Base-by-base conservation (phyloP, 2,797 vertebrate species). In the Scolopax rusticola region DNA sequence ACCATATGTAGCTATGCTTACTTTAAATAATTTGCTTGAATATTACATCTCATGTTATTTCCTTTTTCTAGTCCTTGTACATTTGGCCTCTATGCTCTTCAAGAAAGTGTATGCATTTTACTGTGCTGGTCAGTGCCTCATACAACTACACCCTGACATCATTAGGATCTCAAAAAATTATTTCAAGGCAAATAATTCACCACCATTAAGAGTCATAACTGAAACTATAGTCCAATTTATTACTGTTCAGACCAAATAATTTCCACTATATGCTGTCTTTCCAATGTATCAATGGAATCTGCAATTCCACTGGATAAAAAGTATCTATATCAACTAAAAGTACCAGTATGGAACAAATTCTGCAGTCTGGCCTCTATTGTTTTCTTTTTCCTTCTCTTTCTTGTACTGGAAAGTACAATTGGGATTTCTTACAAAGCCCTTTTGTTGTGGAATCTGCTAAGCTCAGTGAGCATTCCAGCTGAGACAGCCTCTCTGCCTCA, bases 391-490 rank as follows among this genome's bases (percentile, higher is more conserved):
- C 91, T 76, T 81, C 64, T 91, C 68, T 70, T 93, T 79, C 48
- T 87, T 81, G 12, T 64, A 61, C 41, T 50, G n/a, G 50, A 64
- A 94, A 86, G 88, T 69, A 95, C 23, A 69, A 51, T 74, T 79
- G 63, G 89, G 80, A 87, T 95, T 95, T 93, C 73, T 90, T 77
- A 68, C 73, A 86, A 94, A 87, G 47, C 57, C 84, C 60, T 96
- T 94, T 86, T 63, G 19, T 60, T 90, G 75, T 93, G 90, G 90
- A 94, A 94, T 81, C 48, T 65, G 85, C 85, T 90, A 71, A 92
- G 15, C 61, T 63, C 61, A 54, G 59, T 25, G 20, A 60, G 25
- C 41, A 87, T 94, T 89, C 77, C 73, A 90, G 65, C 79, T 67
- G 64, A 32, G 83, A 84, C 76, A 89, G 81, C 48, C 30, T 36